Evolutionary conservation across 1,140 invertebrate species (phyloP).

Genomic region (Zaprionus ornatus): DNA sequence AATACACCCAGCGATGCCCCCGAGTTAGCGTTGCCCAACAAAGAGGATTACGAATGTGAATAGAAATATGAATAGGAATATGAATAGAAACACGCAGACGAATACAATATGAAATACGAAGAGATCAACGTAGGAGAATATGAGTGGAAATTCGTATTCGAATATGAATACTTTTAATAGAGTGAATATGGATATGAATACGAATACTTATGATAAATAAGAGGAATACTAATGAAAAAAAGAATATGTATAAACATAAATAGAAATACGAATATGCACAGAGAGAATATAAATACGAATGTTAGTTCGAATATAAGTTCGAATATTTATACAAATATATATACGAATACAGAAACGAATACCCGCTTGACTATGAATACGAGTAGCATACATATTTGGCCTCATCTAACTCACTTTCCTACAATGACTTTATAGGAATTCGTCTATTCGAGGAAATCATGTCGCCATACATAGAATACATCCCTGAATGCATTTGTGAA

Average conservation of each 20-base stretch:
- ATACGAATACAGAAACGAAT: neutral
- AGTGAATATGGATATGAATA: neutral
- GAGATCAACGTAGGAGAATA: neutral
- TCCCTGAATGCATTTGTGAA: neutral
- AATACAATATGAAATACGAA: neutral
- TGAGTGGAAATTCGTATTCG: neutral
- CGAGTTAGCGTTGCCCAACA: neutral
- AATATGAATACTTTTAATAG: neutral
- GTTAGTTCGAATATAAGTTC: neutral
- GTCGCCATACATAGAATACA: neutral
- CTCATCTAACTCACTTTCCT: neutral
- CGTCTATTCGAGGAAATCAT: neutral
- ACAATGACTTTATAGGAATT: neutral
- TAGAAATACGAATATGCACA: neutral
- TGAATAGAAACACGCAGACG: neutral
- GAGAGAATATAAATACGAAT: neutral
- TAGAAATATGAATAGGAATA: neutral
- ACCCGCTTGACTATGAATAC: neutral
- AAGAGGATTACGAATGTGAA: neutral
- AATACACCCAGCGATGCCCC: constrained; percentile 5
- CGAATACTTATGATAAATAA: too few species aligned
- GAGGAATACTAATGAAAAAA: neutral
- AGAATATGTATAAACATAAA: neutral
- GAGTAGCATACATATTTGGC: neutral
- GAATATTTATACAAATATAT: neutral